Base-by-base conservation (phyloP, 2,888 invertebrate species). In the Tridacna gigas region DNA sequence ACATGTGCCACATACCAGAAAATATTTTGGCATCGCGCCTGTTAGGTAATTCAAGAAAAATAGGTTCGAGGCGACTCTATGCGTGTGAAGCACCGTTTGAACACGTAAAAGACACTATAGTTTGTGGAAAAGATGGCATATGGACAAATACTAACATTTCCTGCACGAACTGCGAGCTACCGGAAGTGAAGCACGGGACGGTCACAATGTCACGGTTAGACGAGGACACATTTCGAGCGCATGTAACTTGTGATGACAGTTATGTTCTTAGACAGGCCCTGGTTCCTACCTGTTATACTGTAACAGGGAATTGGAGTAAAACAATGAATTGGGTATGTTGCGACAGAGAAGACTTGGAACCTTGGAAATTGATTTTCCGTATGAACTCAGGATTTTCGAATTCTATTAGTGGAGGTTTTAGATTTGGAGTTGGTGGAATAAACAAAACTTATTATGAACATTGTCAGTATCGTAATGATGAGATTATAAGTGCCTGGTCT, bases 121-220 rank as follows among this genome's bases (percentile, higher is more conserved):
- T 11, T 25, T 71, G 71, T 51, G 22, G 22, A 25, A 25, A 2
- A 51, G 47, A 71, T 51, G 51, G 71, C 51, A 25, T 9, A 0
- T 71, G 71, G 71, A 71, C 71, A 13, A 13, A 48, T 25, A 25
- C 71, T 15, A 71, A 51, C 26, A 71, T 71, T 51, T 51, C 71
- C 48, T 71, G 71, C 22, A 71, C 51, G 22, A 71, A 71, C 51
- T 71, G 71, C 47, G 26, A 22, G 7, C 7, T 51, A 26, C 71
- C 71, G 48, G 51, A 48, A 22, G 71, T 71, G 71, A 25, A 48
- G 15, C 22, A 51, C 51, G 71, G 71, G 12, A 71, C 25, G 48
- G 71, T 71, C 3, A 22, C 20, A 13, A 48, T 71, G 71, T 71
- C 47, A 28, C 13, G 71, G 51, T 51, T 47, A 22, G 26, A 71